These are phyloP conservation scores for Lepidothrix coronata DNA, from an alignment of 2,113 vertebrate species.

Conservation along the genomic window DNA sequence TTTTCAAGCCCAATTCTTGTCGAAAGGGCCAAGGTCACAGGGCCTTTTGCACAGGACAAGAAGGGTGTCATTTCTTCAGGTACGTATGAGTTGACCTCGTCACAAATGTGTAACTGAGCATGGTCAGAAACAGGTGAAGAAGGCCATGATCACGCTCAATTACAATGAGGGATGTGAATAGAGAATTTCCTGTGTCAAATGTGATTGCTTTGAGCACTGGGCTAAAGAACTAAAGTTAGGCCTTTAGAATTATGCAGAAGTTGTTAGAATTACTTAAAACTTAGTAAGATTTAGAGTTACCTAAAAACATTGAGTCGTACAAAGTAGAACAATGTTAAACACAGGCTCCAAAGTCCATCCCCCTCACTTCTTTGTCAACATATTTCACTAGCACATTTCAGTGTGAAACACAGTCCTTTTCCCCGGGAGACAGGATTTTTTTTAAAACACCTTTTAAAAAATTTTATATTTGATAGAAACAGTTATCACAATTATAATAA, in stretches of 20 bases:
- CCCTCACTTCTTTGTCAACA: neutral
- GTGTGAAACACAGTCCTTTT: neutral
- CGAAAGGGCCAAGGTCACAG: neutral
- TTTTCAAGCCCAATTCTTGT: neutral
- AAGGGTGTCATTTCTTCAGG: neutral
- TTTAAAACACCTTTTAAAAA: neutral
- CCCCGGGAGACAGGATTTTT: accelerated
- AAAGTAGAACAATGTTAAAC: neutral
- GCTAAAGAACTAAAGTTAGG: neutral
- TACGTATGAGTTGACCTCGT: neutral
- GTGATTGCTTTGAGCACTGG: neutral
- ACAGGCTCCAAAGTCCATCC: neutral
- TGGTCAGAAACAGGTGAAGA: neutral
- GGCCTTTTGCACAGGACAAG: neutral
- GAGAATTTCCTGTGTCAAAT: neutral
- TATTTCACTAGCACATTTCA: neutral
- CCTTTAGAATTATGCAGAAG: neutral
- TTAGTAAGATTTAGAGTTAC: neutral
- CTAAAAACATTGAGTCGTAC: neutral
- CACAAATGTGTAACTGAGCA: neutral
- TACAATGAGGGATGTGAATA: neutral
- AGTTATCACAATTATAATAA: neutral
- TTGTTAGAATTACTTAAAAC: neutral
- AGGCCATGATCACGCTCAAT: no score
- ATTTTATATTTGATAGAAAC: neutral